Percentiles rank a stretch among this genome's conserved stretches.
Conservation (phyloP, 2,888 invertebrate genomes). For the Peribatodes rhomboidaria region DNA sequence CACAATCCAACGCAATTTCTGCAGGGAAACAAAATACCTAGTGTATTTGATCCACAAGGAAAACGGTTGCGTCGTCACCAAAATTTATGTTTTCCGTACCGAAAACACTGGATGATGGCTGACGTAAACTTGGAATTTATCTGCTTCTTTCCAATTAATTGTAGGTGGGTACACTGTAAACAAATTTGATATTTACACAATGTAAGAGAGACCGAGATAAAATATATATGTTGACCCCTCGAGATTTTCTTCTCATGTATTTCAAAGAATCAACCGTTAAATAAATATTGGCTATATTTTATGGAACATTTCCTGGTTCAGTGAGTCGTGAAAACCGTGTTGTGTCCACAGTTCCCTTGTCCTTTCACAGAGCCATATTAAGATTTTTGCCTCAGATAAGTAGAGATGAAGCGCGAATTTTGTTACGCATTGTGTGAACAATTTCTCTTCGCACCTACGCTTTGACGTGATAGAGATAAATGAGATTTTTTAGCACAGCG, state of each 20-base stretch:
- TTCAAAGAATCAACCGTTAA: slow-evolving; percentile 39
- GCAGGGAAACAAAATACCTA: not conserved
- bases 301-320: slow-evolving; percentile 55
- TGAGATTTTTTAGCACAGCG: slow-evolving; percentile 50
- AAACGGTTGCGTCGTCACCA: no score
- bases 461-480: slow-evolving; percentile 54
- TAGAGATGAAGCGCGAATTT: slow-evolving; percentile 36
- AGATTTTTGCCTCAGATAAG: slow-evolving; percentile 37
- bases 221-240: slow-evolving; percentile 3
- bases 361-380: slow-evolving; percentile 51
- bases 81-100: no score
- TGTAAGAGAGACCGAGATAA: not conserved
- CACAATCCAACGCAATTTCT: not conserved
- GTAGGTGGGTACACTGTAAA: not conserved
- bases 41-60: no score
- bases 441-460: slow-evolving; percentile 37
- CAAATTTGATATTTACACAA: not conserved
- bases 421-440: slow-evolving; percentile 27
- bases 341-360: slow-evolving; percentile 48
- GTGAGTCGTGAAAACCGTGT: slow-evolving; percentile 58
- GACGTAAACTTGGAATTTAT: not conserved
- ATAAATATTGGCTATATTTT: slow-evolving; percentile 59
- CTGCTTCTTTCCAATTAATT: not conserved
- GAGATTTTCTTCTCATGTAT: slow-evolving; percentile 21
- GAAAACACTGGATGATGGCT: no score